phyloP scores from a whole-genome alignment of 2,113 vertebrate genomes.

The Microtus oregoni region DNA sequence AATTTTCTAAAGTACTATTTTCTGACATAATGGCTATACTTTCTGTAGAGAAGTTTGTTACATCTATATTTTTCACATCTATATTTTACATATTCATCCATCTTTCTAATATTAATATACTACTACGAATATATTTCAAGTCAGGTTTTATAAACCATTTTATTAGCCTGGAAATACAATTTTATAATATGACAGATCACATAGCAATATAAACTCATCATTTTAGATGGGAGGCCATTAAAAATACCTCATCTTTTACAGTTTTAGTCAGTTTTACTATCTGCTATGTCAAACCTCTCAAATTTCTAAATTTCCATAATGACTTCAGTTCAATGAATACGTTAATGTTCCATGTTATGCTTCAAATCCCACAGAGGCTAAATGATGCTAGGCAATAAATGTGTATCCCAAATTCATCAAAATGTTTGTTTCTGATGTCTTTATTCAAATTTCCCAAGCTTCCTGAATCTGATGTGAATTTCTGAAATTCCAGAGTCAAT shows the following conservation, averaged over 20 bases:
- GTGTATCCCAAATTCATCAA: not conserved
- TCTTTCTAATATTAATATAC: slow-evolving; percentile 70
- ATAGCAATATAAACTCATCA: slow-evolving; percentile 65
- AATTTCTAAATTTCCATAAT: slow-evolving; percentile 65
- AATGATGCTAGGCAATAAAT: slow-evolving; percentile 27
- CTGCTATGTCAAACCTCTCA: slow-evolving; percentile 60
- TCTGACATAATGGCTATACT: not conserved
- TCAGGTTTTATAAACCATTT: slow-evolving; percentile 71
- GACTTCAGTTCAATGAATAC: slow-evolving; percentile 55
- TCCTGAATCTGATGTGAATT: not conserved
- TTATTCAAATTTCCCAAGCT: slow-evolving; percentile 7
- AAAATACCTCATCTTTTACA: slow-evolving; percentile 60
- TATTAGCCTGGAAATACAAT: slow-evolving; percentile 72
- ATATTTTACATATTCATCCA: slow-evolving; percentile 50
- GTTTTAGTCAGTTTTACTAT: slow-evolving; percentile 66
- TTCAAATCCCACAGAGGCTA: not conserved
- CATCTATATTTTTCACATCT: slow-evolving; percentile 20
- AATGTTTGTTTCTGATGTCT: slow-evolving; percentile 29
- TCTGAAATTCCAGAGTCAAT: not conserved
- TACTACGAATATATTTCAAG: slow-evolving; percentile 55
- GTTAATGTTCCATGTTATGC: slow-evolving; percentile 41
- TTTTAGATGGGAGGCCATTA: slow-evolving; percentile 56
- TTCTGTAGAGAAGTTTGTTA: slow-evolving; percentile 38
- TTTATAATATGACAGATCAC: slow-evolving; percentile 72
- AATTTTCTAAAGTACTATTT: not conserved